Evolutionary conservation across 2,113 vertebrate genomes (phyloP).

Genomic region (Tenebrosternarchus preto): DNA sequence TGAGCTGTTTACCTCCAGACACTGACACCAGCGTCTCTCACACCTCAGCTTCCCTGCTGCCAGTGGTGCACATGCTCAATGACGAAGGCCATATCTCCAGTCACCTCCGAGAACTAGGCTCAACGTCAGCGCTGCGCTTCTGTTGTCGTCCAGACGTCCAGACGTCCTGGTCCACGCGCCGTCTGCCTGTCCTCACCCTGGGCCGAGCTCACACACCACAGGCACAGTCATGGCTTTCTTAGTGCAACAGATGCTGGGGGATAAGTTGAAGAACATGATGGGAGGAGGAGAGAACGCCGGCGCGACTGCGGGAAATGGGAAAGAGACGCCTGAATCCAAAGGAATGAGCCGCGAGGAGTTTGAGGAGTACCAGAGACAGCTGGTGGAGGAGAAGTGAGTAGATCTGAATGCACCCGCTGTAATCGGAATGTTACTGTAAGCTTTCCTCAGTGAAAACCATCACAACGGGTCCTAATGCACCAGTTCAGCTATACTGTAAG

Average conservation of each 20-base stretch:
- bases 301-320: constrained; percentile 56
- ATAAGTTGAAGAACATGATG: constrained; percentile 65
- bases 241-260: constrained; percentile 64
- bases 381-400: constrained; percentile 78
- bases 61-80: constrained; percentile 44
- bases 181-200: too few relatives aligned
- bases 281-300: constrained; percentile 29
- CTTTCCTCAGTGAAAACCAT: too few relatives aligned
- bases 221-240: constrained; percentile 63
- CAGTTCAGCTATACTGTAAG: too few relatives aligned
- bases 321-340: constrained; percentile 61
- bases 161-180: too few relatives aligned
- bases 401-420: too few relatives aligned
- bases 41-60: constrained; percentile 53
- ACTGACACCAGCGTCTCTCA: constrained; percentile 67
- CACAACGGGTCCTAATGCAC: too few relatives aligned
- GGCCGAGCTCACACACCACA: neutral
- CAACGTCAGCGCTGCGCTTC: neutral
- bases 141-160: neutral
- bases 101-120: neutral
- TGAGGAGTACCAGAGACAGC: constrained; percentile 76
- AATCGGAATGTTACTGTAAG: too few relatives aligned
- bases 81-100: neutral
- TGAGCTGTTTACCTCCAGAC: constrained; percentile 66
- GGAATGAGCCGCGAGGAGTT: constrained; percentile 72